phyloP scores from a whole-genome alignment of 2,888 invertebrate genomes.

The Drosophila paranaensis region DNA sequence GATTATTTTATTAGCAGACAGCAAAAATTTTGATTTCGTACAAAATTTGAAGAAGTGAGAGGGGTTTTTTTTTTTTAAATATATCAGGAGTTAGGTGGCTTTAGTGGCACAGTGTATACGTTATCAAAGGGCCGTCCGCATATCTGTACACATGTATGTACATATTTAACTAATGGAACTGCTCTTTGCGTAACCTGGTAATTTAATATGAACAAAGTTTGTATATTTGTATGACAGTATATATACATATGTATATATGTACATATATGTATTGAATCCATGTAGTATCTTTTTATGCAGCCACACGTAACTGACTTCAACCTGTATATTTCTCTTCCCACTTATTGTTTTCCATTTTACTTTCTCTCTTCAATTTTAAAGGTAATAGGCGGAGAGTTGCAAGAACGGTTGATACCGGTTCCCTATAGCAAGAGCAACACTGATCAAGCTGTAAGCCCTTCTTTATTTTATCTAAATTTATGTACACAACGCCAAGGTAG shows the following conservation, averaged over 20 bases:
- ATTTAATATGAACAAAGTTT: background rate
- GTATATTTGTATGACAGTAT: background rate
- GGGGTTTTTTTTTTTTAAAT: too few relatives aligned
- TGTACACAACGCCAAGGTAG: constrained; percentile 20
- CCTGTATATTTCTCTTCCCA: constrained; percentile 80
- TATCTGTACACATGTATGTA: too few relatives aligned
- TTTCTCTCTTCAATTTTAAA: constrained; percentile 87
- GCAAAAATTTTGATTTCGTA: too few relatives aligned
- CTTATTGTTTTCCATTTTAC: constrained; percentile 80
- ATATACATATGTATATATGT: constrained; percentile 6
- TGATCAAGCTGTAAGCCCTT: constrained; percentile 99
- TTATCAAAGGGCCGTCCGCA: background rate
- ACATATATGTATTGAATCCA: constrained; percentile 19
- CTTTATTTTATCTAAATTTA: constrained; percentile 43
- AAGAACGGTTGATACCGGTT: constrained; percentile 99
- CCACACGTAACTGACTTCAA: constrained; percentile 85
- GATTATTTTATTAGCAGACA: too few relatives aligned
- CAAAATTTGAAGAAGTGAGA: too few relatives aligned
- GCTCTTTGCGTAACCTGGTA: background rate
- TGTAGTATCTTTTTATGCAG: constrained; percentile 36
- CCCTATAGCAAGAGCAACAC: constrained; percentile 99
- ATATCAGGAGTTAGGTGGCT: too few relatives aligned
- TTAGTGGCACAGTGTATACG: too few relatives aligned
- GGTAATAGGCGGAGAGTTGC: constrained; percentile 99
- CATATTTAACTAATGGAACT: background rate